Evolutionary conservation across 2,888 invertebrate genomes (phyloP), one percentile per base, ranked within the genome.

Genomic region (Acrobasis suavella): DNA sequence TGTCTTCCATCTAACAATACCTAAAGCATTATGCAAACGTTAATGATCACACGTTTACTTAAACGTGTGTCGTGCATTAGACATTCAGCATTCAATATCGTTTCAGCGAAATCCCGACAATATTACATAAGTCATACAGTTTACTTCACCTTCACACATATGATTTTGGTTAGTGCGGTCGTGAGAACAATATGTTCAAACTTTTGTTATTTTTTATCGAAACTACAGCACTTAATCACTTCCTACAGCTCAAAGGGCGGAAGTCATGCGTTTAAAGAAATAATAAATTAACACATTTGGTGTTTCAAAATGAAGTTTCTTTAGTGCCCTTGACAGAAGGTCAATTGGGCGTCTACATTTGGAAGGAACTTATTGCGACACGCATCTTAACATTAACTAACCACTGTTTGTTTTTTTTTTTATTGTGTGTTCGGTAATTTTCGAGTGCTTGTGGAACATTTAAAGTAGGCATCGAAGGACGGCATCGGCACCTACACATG

Each of bases 191-290:
- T 75, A 80, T 75, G 77, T 78, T 79, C 78, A 78, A 86, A 85
- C 77, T 83, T 83, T 86, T 85, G 83, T 86, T 83, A 79, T 88
- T 88, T 85, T 87, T 85, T 85, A 82, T 83, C 75, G 76, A 80
- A 83, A 78, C 75, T 69, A 72, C 79, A 82, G 74, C 81, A 85
- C 81, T 85, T 86, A 90, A 91, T 91, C 89, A 87, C 89, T 92
- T 91, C 91, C 89, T 90, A 89, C 86, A 86, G 81, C 79, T 82
- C 82, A 84, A 89, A 89, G 89, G 86, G 90, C 89, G 91, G 91
- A 91, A 91, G 88, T 86, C 84, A 76, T 85, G 86, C 80, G 81
- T 83, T 87, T 85, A 86, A 79, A 86, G 78, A 85, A 86, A 85
- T 87, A 89, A 86, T 86, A 87, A 86, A 88, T 89, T 86, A 89